Conservation (phyloP, 2,888 invertebrate genomes). For the Pharmacophagus antenor region DNA sequence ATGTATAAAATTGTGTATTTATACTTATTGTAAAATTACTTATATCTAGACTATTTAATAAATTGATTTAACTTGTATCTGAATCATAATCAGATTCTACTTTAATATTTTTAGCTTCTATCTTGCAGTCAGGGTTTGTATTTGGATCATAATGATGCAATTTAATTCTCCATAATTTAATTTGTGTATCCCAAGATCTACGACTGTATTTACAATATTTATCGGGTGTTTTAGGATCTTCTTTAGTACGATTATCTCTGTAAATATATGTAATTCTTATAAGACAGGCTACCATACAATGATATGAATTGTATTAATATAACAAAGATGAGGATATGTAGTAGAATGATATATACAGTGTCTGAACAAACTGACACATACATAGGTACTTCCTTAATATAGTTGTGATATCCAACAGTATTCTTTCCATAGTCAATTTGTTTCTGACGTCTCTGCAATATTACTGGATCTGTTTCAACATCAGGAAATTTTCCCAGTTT, state of each 20-base stretch:
- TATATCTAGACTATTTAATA: background rate
- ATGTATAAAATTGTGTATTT: background rate
- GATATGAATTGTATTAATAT: too few relatives aligned
- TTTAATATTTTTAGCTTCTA: slow-evolving; percentile 18
- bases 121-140: slow-evolving; percentile 29
- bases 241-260: slow-evolving; percentile 82
- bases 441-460: slow-evolving; percentile 91
- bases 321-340: too few relatives aligned
- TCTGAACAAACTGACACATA: slow-evolving; percentile 59
- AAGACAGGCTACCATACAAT: background rate
- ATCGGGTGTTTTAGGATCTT: slow-evolving; percentile 94
- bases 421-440: slow-evolving; percentile 98
- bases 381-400: slow-evolving; percentile 84
- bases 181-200: slow-evolving; percentile 94
- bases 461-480: slow-evolving; percentile 85
- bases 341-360: too few relatives aligned
- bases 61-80: slow-evolving; percentile 1
- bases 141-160: slow-evolving; percentile 89
- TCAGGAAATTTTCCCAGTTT: slow-evolving; percentile 50
- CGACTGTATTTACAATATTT: slow-evolving; percentile 93
- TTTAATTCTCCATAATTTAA: slow-evolving; percentile 92
- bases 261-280: background rate
- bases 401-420: slow-evolving; percentile 92
- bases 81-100: slow-evolving; percentile 31
- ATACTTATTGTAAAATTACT: background rate